Evolutionary conservation across 1,140 invertebrate species (phyloP).

Genomic region (Temnothorax longispinosus): DNA sequence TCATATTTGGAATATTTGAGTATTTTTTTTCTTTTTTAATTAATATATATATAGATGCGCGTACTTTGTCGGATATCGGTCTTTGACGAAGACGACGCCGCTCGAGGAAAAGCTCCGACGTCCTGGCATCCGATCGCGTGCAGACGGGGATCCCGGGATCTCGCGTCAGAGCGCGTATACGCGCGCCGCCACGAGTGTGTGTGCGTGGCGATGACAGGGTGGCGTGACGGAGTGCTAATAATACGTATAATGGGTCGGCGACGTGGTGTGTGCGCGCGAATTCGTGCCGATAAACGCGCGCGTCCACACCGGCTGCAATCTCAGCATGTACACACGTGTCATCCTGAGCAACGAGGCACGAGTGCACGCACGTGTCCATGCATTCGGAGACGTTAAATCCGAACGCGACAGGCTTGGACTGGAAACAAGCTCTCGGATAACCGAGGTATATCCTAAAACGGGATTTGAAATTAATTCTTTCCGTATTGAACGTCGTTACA

Average conservation of each 20-base stretch:
- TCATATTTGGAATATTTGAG: neutral
- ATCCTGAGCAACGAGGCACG: slow-evolving; percentile 19
- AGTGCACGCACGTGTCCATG: slow-evolving; percentile 40
- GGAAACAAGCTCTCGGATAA: neutral
- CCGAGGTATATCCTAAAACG: neutral
- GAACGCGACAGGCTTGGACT: neutral
- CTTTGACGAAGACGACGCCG: neutral
- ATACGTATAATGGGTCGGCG: slow-evolving; percentile 79
- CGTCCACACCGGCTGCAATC: slow-evolving; percentile 31
- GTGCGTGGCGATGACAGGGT: slow-evolving; percentile 80
- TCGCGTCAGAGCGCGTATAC: slow-evolving; percentile 45
- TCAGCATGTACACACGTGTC: slow-evolving; percentile 29
- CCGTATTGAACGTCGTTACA: neutral
- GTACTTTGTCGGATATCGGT: neutral
- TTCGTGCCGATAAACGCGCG: slow-evolving; percentile 72
- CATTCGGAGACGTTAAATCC: slow-evolving; percentile 44
- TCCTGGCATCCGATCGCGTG: slow-evolving; percentile 31
- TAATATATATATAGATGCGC: too few relatives aligned
- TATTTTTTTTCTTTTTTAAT: neutral
- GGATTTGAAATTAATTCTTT: neutral
- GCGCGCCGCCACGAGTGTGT: slow-evolving; percentile 53
- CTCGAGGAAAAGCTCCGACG: slow-evolving; percentile 12
- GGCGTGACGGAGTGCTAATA: slow-evolving; percentile 82
- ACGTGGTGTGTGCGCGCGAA: slow-evolving; percentile 65
- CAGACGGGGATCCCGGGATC: slow-evolving; percentile 51